Evolutionary conservation across 1,140 invertebrate genomes (phyloP), one percentile per base, ranked within the genome.

Genomic region (Sinonovacula constricta): DNA sequence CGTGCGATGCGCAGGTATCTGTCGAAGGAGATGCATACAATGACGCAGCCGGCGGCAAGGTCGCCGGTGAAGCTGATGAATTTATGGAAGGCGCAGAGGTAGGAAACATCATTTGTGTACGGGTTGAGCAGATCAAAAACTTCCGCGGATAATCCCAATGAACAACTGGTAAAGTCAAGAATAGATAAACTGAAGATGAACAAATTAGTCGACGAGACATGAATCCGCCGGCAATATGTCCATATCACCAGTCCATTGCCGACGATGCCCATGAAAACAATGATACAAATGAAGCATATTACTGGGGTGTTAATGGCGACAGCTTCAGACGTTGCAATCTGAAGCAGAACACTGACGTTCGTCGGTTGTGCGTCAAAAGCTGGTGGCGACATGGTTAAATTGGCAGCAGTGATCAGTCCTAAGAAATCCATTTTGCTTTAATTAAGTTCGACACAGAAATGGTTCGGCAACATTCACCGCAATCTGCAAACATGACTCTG

Each of bases 21-120:
- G 53, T 76, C 72, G 36, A 76, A 76, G 1, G 72, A 76, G 30
- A 76, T 76, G 31, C 53, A 76, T 31, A 76, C 72, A 53, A 76
- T 76, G 31, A 76, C 59, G 10, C 36, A 67, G 3, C 72, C 72
- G 30, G 72, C 66, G 31, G 72, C 66, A 22, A 76, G n/a, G 30
- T 76, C 72, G 7, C 62, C 72, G 4, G 63, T n/a, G 34, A 57
- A 67, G 0, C 4, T 34, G 22, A 76, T 66, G 26, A 76, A 76
- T 3, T 22, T 22, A 28, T 76, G 72, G 4, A 67, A n/a, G 30
- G 60, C n/a, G 24, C 72, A 76, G 5, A 76, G 14, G 30, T 54
- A 39, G 49, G 33, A 24, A 12, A 39, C 31, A 30, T 76, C 72
- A 22, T 76, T 76, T 3, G 63, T 67, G 34, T 36, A 76, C 18